phyloP scores from a whole-genome alignment of 1,140 invertebrate genomes.

The Bombus impatiens region DNA sequence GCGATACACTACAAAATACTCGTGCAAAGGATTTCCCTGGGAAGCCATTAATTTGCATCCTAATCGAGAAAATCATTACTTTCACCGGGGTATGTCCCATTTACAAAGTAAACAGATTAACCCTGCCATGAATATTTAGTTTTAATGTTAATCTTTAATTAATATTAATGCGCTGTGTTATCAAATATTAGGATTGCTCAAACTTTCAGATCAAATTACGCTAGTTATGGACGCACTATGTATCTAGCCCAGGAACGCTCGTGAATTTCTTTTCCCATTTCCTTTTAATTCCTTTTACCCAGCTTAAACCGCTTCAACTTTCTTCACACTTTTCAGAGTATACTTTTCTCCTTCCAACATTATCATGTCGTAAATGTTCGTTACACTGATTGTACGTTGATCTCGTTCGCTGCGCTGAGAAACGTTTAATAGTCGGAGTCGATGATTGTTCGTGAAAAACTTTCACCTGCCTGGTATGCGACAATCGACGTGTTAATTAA shows the following conservation, averaged over 20 bases:
- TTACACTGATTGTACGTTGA: neutral
- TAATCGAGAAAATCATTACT: slow-evolving; percentile 53
- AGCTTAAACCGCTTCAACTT: neutral
- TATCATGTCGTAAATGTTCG: neutral
- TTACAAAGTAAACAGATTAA: slow-evolving; percentile 52
- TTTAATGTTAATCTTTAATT: slow-evolving; percentile 47
- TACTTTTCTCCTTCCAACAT: neutral
- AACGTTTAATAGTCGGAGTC: neutral
- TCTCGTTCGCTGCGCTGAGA: neutral
- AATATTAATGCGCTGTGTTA: slow-evolving; percentile 50
- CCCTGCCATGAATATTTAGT: slow-evolving; percentile 26
- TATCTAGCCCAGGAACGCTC: too few species aligned
- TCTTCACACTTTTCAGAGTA: neutral
- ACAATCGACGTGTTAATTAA: slow-evolving; percentile 7
- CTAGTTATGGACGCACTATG: neutral
- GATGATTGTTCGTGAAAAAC: neutral
- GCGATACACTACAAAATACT: slow-evolving; percentile 12
- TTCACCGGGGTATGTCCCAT: slow-evolving; percentile 34
- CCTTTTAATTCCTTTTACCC: too few species aligned
- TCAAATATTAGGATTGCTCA: slow-evolving; percentile 20
- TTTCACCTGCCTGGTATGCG: neutral
- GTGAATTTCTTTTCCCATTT: neutral
- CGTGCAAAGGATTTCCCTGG: slow-evolving; percentile 31
- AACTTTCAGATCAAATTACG: slow-evolving; percentile 1
- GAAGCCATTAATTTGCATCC: slow-evolving; percentile 53